Evolutionary conservation across 2,888 invertebrate genomes (phyloP), one percentile per base, ranked within the genome.

Genomic region (Colostygia pectinataria): DNA sequence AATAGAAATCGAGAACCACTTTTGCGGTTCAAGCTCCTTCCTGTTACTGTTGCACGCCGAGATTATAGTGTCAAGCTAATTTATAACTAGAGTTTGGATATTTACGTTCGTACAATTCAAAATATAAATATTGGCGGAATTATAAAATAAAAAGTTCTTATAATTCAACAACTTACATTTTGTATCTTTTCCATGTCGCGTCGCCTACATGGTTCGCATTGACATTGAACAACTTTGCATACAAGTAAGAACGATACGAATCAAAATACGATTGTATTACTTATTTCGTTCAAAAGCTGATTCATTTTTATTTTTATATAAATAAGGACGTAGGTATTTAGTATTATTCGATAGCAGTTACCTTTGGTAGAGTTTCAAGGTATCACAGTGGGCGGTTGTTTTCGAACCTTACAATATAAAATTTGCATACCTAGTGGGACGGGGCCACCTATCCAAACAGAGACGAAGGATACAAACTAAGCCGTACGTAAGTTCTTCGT

Each of bases 371-470:
- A 54, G 49, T 36, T 45, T 42, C 51, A 47, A 53, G 49, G 40
- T 33, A 31, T 39, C 15, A 12, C n/a, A 34, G 62, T 63, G 55
- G 60, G 60, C 46, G 62, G 55, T 47, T 53, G 44, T 38, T 55
- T 60, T 57, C 44, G 53, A 63, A 59, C 47, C 52, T 55, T 49
- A 48, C 36, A 52, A 51, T 51, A 51, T 48, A 34, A 6, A 50
- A 61, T 70, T 63, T 55, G 55, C 55, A 64, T 61, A 57, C 46
- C 48, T 58, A 55, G 48, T 46, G 34, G 39, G 54, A 57, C 61
- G 53, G 57, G 65, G 63, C 65, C 63, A 62, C 56, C 53, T 59
- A 53, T 50, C 57, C 44, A 59, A 61, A 65, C 49, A 52, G 50
- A 54, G 33, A 18, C 12, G 53, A 53, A 53, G 58, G 43, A 48